Base-by-base conservation (phyloP, 2,888 invertebrate genomes). In the Opisthograptis luteolata region DNA sequence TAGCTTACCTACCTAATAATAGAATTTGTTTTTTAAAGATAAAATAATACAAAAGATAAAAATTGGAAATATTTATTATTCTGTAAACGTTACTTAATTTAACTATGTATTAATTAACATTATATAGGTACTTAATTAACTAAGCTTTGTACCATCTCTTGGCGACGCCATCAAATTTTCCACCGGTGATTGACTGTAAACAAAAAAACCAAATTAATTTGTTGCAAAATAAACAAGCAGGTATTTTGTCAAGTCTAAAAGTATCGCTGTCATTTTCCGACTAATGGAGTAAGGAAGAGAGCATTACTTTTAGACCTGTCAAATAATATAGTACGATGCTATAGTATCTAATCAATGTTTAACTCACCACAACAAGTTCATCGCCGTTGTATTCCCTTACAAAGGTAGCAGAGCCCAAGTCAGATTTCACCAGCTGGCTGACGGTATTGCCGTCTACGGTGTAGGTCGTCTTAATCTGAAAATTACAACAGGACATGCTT, bases 381-480 rank as follows among this genome's bases (percentile, higher is more conserved):
- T 77, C 68, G 1, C 66, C 79, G 2, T 58, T 60, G 62, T 68
- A 85, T 25, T 76, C 80, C 48, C 76, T 77, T 59, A 70, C 77
- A 58, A 74, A 68, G 6, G 58, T 66, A 0, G 71, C 55, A 2
- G n/a, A 7, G 4, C 67, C 65, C 7, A 60, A 65, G 0, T 57
- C 57, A 9, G 73, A 58, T 2, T 41, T 65, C 15, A 81, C 55
- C 3, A 58, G 62, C 44, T 85, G 83, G 0, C 70, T 79, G 2
- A 83, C 57, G 4, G 9, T 25, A 20, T 46, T 46, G n/a, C 39
- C 46, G 19, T 46, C 46, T 25, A 46, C 46, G 19, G 39, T 39
- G 32, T 39, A 46, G 4, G 39, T 39, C 7, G 39, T 32, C 19
- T 17, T 46, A 19, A 39, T 39, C 46, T 46, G 39, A 6, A 44